Evolutionary conservation across 1,140 invertebrate species (phyloP), one percentile per base, ranked within the genome.

Genomic region (Apis mellifera): DNA sequence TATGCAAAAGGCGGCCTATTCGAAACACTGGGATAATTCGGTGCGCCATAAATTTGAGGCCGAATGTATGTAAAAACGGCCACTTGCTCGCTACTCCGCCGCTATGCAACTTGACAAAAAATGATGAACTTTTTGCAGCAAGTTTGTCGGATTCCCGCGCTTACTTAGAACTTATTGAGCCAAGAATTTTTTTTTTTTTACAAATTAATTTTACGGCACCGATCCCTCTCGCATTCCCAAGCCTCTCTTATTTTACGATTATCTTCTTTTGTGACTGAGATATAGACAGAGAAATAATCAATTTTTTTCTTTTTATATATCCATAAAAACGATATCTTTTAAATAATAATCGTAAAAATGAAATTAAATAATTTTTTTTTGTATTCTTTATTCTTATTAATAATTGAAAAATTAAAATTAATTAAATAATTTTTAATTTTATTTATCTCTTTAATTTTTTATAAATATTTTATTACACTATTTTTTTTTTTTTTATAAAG

Each of bases 101-200:
- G 68, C 74, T 74, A 86, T 86, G 86, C 85, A 84, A 66, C 42
- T 70, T 64, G 78, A 72, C 85, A 84, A 87, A 87, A 87, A 87
- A 84, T 78, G n/a, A 68, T 57, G 32, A 73, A 70, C 70, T 84
- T 87, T 84, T 87, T 86, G 78, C 82, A 72, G 26, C 69, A 84
- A 87, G 86, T 86, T 86, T 77, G 85, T 82, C 77, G 85, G 82
- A 85, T 86, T 83, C 85, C 86, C 81, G 86, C 64, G 82, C 82
- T 87, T 85, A 85, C 85, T 87, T 87, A 84, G 69, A 87, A 87
- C 85, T 87, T 87, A 84, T 80, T 68, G 86, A 86, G 85, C 74
- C 73, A 87, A 81, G 82, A 73, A 78, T 84, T 84, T 82, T 87
- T 86, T 82, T 87, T 86, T 70, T 57, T 7, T 26, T 23, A 8